Evolutionary conservation across 2,797 vertebrate genomes (phyloP).

Genomic region (Oreochromis grahami): DNA sequence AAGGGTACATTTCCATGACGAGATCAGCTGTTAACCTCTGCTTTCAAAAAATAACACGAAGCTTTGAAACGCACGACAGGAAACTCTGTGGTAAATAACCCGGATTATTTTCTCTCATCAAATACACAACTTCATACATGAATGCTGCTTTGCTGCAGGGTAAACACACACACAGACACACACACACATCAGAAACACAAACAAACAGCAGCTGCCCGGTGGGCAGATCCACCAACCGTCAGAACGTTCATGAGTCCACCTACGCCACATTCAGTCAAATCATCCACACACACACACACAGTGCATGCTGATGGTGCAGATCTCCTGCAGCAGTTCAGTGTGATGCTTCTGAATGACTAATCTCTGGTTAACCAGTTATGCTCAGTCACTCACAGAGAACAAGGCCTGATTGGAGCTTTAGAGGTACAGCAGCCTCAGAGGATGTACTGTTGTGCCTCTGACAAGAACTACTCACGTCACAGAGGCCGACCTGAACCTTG

Average conservation of each 20-base stretch:
- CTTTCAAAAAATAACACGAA: not conserved
- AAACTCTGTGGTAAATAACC: not conserved
- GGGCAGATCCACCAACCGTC: not conserved
- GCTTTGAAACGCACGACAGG: not conserved
- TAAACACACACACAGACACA: not conserved
- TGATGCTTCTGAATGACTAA: not conserved
- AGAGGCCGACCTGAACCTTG: not conserved
- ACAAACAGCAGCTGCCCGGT: not conserved
- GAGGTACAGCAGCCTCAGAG: not conserved
- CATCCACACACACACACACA: not conserved
- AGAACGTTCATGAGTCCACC: not conserved
- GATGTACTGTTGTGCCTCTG: not conserved
- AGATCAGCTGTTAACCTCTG: not conserved
- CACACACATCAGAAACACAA: not conserved
- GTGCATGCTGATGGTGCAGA: not conserved
- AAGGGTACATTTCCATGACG: not conserved
- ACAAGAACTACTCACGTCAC: not conserved
- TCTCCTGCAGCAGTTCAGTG: not conserved
- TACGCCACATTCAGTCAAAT: not conserved
- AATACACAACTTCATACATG: not conserved
- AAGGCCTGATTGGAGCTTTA: not conserved
- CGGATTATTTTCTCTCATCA: not conserved
- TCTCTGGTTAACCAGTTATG: not conserved
- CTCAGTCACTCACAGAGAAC: not conserved
- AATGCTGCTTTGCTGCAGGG: not conserved